Evolutionary conservation across 2,113 vertebrate species (phyloP).

Genomic region (Myotis yumanensis): DNA sequence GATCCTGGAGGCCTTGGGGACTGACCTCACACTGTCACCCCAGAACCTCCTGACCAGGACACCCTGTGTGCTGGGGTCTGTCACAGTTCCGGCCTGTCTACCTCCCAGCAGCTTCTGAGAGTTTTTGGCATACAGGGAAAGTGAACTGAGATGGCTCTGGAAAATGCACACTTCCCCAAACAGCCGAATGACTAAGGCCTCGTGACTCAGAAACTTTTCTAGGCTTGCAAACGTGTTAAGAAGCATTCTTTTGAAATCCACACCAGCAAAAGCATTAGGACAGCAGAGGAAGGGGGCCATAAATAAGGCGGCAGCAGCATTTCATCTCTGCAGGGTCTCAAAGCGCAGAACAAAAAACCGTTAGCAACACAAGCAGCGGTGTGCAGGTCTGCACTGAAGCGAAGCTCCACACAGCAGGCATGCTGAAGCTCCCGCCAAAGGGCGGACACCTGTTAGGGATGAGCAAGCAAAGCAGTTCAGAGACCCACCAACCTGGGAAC

Average conservation of each 20-base stretch:
- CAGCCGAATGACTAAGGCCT: neutral
- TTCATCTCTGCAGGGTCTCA: neutral
- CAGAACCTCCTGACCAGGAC: neutral
- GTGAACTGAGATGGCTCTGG: neutral
- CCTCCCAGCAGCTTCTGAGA: neutral
- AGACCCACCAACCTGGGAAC: slow-evolving; percentile 71
- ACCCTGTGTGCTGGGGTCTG: neutral
- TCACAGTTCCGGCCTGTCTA: neutral
- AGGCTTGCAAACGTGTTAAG: neutral
- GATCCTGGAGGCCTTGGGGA: neutral
- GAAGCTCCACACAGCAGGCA: neutral
- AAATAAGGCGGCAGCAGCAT: neutral
- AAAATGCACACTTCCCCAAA: neutral
- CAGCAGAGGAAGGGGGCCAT: neutral
- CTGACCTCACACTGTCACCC: neutral
- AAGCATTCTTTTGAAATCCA: slow-evolving; percentile 49
- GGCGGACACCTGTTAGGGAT: neutral
- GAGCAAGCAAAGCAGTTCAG: neutral
- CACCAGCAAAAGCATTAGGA: slow-evolving; percentile 65
- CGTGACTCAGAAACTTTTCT: neutral
- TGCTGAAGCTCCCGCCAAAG: accelerated
- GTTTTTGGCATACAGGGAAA: neutral
- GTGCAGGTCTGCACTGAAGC: neutral
- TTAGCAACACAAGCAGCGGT: neutral
- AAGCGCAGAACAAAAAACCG: neutral